Base-by-base conservation (phyloP, 2,888 invertebrate species). In the Papilio protenor region DNA sequence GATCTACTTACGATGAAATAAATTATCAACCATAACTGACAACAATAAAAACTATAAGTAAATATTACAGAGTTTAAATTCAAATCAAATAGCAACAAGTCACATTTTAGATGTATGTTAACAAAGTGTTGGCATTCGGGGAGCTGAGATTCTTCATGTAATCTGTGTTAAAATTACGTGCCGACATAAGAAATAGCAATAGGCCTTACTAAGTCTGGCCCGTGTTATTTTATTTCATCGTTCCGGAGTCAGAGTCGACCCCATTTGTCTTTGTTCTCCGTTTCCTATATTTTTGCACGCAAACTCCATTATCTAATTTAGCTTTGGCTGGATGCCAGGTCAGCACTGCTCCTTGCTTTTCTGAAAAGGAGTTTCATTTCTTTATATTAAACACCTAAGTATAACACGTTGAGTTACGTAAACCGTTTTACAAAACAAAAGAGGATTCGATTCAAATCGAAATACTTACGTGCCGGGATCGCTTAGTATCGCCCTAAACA, bases 261-360 rank as follows among this genome's bases (percentile, higher is more conserved):
- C 92, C 94, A 94, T 94, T 94, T 94, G 94, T 94, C 94, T 94
- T 94, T 94, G 94, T 94, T 94, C 93, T 91, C 90, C 90, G 92
- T 93, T 94, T 94, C 93, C 93, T 94, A 94, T 94, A 94, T 94
- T 94, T 94, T 94, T 94, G 94, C 94, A 94, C 94, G 93, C 94
- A 94, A 94, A 94, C 92, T 94, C 94, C 94, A 94, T 94, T 94
- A 94, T 94, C 94, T 94, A 94, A 94, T 94, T 94, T 94, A 92
- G 94, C 94, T 93, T 92, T 94, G 94, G 94, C 93, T 90, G 91
- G 92, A 92, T 92, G 94, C 94, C 94, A 94, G 91, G 90, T 91
- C 90, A 90, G 90, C 87, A 91, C 90, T 92, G 91, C 92, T 92
- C 91, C 91, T 91, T 93, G 92, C 90, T 90, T 91, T 87, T 84